These are phyloP conservation scores for Ophioninae sp. DNA, from an alignment of 2,888 invertebrate genomes.

Conservation along the genomic window DNA sequence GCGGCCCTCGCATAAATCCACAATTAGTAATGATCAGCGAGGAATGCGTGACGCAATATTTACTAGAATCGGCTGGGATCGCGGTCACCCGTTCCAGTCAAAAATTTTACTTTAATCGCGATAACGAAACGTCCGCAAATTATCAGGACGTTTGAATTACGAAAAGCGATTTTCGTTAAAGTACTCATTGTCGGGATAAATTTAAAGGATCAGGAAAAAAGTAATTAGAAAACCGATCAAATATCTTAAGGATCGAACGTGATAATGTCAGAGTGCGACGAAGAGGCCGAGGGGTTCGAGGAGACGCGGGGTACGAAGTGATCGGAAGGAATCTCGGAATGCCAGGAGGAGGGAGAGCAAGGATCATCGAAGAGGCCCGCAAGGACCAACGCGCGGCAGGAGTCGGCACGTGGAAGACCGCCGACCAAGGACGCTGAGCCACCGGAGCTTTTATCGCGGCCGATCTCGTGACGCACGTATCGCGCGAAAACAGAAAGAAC, in stretches of 20 bases:
- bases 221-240: too few species aligned
- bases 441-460: constrained; percentile 25
- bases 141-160: too few species aligned
- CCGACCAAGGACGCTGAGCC: constrained; percentile 6
- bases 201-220: too few species aligned
- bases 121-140: constrained; percentile 36
- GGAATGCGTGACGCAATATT: constrained; percentile 41
- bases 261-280: background rate
- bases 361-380: background rate
- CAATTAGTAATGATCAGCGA: constrained; percentile 50
- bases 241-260: too few species aligned
- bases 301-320: background rate
- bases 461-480: constrained; percentile 22
- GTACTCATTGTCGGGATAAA: too few species aligned
- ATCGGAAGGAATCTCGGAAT: background rate
- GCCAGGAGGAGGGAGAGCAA: background rate
- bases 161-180: too few species aligned
- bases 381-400: background rate
- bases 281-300: background rate
- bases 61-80: constrained; percentile 46
- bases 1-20: constrained; percentile 43
- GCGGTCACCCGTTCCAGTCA: constrained; percentile 45
- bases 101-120: constrained; percentile 16
- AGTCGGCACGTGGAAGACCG: constrained; percentile 21
- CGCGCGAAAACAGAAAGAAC: constrained; percentile 4